Conservation (phyloP, 2,113 vertebrate genomes). For the Campylomormyrus tamandua region DNA sequence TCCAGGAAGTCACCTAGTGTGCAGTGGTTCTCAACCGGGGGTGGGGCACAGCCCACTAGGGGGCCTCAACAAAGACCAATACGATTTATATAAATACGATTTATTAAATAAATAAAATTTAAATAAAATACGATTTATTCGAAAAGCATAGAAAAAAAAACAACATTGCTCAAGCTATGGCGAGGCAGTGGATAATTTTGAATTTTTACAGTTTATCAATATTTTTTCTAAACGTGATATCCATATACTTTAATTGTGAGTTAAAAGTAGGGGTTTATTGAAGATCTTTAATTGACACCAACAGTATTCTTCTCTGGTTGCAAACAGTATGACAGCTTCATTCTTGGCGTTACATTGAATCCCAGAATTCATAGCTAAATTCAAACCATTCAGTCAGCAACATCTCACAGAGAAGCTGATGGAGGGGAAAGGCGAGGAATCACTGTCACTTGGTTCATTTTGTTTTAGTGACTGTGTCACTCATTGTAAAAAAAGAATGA, state of each 20-base stretch:
- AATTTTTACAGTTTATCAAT: too few species aligned
- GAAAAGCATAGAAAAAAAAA: not conserved
- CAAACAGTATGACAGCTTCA: not conserved
- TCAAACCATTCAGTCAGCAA: not conserved
- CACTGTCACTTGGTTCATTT: not conserved
- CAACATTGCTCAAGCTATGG: not conserved
- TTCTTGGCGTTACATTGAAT: not conserved
- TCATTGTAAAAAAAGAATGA: not conserved
- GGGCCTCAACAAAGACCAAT: not conserved
- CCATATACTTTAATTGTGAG: too few species aligned
- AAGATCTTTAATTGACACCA: not conserved
- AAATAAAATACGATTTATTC: not conserved
- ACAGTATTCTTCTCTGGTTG: not conserved
- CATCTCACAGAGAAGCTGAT: not conserved
- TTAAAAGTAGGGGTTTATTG: too few species aligned
- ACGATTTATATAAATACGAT: too few species aligned
- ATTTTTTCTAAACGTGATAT: too few species aligned
- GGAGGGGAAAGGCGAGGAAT: not conserved
- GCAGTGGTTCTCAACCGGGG: not conserved
- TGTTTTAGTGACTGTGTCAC: not conserved
- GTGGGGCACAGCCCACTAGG: not conserved
- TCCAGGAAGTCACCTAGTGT: constrained; percentile 17
- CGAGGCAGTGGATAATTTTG: too few species aligned
- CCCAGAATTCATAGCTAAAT: not conserved
- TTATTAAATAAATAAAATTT: too few species aligned